Evolutionary conservation across 2,888 invertebrate genomes (phyloP), one percentile per base, ranked within the genome.

Genomic region (Meteorus cinctellus): DNA sequence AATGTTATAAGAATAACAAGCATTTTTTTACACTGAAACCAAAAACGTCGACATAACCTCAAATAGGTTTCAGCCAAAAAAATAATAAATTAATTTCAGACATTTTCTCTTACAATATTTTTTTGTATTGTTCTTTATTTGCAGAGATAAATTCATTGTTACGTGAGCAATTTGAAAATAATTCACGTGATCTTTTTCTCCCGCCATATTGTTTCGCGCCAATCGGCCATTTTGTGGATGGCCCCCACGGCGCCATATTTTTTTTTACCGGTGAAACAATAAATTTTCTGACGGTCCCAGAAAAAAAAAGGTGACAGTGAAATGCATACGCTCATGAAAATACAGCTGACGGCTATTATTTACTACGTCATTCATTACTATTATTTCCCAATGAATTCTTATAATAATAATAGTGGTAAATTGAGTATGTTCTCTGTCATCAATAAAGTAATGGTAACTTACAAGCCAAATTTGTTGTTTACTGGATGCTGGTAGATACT

Each of bases 21-120:
- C 72, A 73, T 73, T n/a, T 34, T 71, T 24, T 12, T 2, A 14
- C 14, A 60, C 62, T 62, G 34, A 62, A 62, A 62, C 41, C 12
- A 12, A 8, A 41, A 41, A 19, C 1, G 1, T n/a, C 48, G 16
- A 48, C 10, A 27, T 6, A 27, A 29, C 19, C 31, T 34, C 3
- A 16, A 36, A 34, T 36, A 31, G 31, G 14, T 65, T 36, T n/a
- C 19, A 34, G 34, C 34, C n/a, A 34, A 63, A n/a, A 34, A 34
- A 16, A 34, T 34, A 31, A 5, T 34, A 2, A 48, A 48, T n/a
- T 0, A 2, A 48, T 48, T n/a, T 16, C 4, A 48, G 16, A 16
- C 4, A 16, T 48, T n/a, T 48, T n/a, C 14, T 48, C 16, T 48
- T n/a, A 8, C 41, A 2, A 8, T 4, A 12, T 41, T 41, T 0